Base-by-base conservation (phyloP, 37 sponge, comb jelly and placozoan genomes). In the Geodia barretti region DNA sequence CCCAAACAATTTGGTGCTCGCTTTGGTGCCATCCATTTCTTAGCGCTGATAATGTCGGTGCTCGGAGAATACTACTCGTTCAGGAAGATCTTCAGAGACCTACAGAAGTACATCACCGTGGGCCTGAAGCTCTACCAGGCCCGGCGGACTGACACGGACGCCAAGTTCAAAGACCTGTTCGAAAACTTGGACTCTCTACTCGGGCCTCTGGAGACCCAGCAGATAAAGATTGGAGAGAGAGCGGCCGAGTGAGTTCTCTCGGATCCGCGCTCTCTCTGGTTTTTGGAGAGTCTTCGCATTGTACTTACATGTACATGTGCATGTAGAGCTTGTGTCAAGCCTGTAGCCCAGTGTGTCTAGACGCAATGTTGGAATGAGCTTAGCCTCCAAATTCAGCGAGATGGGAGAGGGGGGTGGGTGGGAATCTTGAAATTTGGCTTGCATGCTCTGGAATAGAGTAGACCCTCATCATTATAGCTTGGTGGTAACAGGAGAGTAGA, bases 21-120 rank as follows among this genome's bases (percentile, higher is more conserved):
- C n/a, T n/a, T n/a, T n/a, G n/a, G n/a, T n/a, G n/a, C n/a, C n/a
- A n/a, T n/a, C 7, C 54, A 47, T 47, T 47, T 47, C 14, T 17
- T 47, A 47, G 54, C 14, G 54, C 54, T 47, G 14, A 14, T 47
- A 14, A 47, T 47, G 54, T 47, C 54, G 7, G 14, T 14, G 11
- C 54, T 47, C 7, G 54, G 68, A 4, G 68, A 68, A 30, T 68
- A 68, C 33, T 28, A 68, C 33, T 31, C 60, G 3, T 90, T 81
- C 68, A 68, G 41, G 35, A 85, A 85, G 66, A 73, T 81, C 3
- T 90, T 90, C 73, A 60, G 82, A 30, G 91, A 90, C 65, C 29
- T 90, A 3, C 33, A 37, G 3, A 0, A 75, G 34, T 89, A 92
- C 37, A 66, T 81, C 1, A 85, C 81, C 42, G 86, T 85, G 29